A percentile compares a stretch with the other conserved stretches of the same genome.
Conservation (phyloP, 2,113 vertebrate species). For the Mus spicilegus region DNA sequence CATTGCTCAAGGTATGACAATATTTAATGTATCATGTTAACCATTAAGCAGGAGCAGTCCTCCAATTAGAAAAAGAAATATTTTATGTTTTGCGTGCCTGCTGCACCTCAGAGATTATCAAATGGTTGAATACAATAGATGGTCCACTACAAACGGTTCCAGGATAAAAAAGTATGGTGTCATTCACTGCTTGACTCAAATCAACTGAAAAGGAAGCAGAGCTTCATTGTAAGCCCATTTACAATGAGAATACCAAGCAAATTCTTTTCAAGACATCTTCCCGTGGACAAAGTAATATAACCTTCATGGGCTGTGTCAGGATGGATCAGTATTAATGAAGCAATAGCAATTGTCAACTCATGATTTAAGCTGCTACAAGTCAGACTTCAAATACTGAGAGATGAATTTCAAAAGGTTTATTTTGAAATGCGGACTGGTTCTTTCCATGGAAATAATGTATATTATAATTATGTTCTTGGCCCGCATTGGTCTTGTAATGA, state of each 20-base stretch:
- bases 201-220: background rate
- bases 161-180: background rate
- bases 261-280: background rate
- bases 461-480: background rate
- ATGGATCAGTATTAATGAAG: background rate
- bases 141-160: background rate
- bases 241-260: background rate
- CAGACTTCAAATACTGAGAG: slow-evolving; percentile 19
- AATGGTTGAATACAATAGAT: background rate
- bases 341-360: background rate
- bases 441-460: background rate
- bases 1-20: background rate
- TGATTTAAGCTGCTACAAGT: background rate
- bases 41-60: background rate
- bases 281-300: background rate
- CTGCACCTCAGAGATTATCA: background rate
- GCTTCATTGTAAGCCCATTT: background rate
- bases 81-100: background rate
- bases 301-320: background rate
- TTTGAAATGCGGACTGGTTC: background rate
- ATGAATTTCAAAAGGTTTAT: background rate
- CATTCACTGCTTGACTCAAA: background rate
- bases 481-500: background rate
- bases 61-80: background rate
- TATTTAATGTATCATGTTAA: background rate